These are phyloP conservation scores for Lutraria lutraria DNA, from an alignment of 2,888 invertebrate species.

Conservation along the genomic window DNA sequence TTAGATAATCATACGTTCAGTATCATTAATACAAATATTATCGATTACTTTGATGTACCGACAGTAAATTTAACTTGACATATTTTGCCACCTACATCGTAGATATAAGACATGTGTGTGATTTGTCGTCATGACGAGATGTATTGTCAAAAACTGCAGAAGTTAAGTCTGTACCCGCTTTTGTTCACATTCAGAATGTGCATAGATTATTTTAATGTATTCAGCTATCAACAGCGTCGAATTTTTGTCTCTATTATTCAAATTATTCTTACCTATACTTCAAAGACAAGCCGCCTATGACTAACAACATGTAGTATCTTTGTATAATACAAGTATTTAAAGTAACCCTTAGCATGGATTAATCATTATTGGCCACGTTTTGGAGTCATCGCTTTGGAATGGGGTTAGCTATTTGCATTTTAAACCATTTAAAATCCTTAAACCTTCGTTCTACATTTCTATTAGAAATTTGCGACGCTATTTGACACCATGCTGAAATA, in stretches of 20 bases:
- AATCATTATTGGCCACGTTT: constrained; percentile 41
- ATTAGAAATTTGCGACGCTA: constrained; percentile 48
- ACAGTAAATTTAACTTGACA: not conserved
- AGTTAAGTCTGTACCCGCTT: not conserved
- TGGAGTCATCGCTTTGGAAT: constrained; percentile 51
- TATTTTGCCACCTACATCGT: not conserved
- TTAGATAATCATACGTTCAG: not conserved
- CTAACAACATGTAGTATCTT: constrained; percentile 31
- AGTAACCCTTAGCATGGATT: constrained; percentile 32
- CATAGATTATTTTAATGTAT: constrained; percentile 31
- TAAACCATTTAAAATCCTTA: constrained; percentile 45
- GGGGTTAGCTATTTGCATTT: constrained; percentile 60
- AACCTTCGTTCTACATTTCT: constrained; percentile 43
- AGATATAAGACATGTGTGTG: not conserved
- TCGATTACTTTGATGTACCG: not conserved
- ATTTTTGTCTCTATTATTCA: constrained; percentile 34
- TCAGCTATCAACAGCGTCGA: constrained; percentile 22
- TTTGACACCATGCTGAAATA: constrained; percentile 55
- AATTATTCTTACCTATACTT: constrained; percentile 30
- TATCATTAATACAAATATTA: not conserved
- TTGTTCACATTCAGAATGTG: constrained; percentile 8
- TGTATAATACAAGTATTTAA: constrained; percentile 23
- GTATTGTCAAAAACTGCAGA: not conserved
- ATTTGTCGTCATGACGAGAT: not conserved
- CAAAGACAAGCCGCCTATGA: constrained; percentile 37